Base-by-base conservation (phyloP, 2,797 vertebrate genomes). In the Rhinella marina region DNA sequence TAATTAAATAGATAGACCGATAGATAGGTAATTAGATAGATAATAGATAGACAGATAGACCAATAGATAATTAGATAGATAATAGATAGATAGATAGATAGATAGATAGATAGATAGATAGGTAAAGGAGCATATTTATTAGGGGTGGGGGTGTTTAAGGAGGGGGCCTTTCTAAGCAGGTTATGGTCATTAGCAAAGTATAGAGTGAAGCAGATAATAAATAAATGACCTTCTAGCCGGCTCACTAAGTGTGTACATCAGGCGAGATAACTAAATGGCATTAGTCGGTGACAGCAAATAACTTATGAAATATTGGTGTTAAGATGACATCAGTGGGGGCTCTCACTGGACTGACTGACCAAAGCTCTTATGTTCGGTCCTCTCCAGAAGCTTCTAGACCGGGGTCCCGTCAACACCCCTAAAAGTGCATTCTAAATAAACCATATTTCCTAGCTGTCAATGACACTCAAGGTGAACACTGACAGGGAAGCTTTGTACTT, bases 381-480 rank as follows among this genome's bases (percentile, higher is more conserved):
- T 75, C 83, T 84, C 56, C 68, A 61, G 66, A 75, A 21, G 13
- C 16, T 16, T 32, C 68, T 72, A 72, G 27, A 72, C 32, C 21
- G 9, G 56, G 70, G 83, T 62, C 83, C 48, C 32, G 23, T 59
- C 70, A 62, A 52, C 72, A 3, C 73, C 61, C 57, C 59, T 64
- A 75, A 52, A 32, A 82, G 41, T 76, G 59, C 70, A 77, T 87
- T 19, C 52, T 77, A 78, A 70, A 70, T 84, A 70, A 84, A 84
- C 27, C 61, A 61, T 72, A 81, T 73, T 81, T 84, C 80, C 27
- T 64, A 85, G n/a, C 41, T 81, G 41, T 29, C 87, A 81, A 48
- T 80, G 78, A 61, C 82, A 59, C 64, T 85, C 54, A 85, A 88
- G 87, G 87, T 88, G 59, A 84, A 72, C 12, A 52, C 64, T 81